phyloP scores from a whole-genome alignment of 2,888 invertebrate genomes.

The Pandemis heparana region DNA sequence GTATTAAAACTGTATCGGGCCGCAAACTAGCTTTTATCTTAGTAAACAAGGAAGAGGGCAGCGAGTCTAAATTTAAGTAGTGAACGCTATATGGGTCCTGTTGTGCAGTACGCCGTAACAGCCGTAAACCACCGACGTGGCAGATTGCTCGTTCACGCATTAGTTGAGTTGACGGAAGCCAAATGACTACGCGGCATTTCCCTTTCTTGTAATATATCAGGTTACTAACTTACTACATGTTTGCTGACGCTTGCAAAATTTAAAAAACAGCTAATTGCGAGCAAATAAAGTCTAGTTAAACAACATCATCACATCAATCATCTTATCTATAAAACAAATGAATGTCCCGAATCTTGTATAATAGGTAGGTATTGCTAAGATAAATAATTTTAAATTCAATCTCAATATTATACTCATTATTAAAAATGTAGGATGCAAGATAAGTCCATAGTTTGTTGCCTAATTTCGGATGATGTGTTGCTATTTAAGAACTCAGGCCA shows the following conservation, averaged over 20 bases:
- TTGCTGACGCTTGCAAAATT: not conserved
- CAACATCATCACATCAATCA: not conserved
- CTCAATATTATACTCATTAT: constrained; percentile 8
- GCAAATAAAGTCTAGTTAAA: no score
- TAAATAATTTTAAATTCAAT: not conserved
- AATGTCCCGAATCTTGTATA: not conserved
- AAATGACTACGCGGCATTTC: constrained; percentile 41
- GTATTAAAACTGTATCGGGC: not conserved
- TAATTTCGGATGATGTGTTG: constrained; percentile 45
- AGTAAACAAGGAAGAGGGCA: constrained; percentile 33
- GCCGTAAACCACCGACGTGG: constrained; percentile 51
- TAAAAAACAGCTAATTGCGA: not conserved
- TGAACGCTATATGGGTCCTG: constrained; percentile 38
- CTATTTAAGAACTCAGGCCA: constrained; percentile 64
- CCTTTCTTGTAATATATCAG: constrained; percentile 18
- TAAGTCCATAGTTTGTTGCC: constrained; percentile 33
- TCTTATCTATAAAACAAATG: no score
- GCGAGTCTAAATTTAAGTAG: constrained; percentile 31
- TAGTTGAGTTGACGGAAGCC: constrained; percentile 48
- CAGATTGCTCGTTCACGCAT: constrained; percentile 49
- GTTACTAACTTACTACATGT: constrained; percentile 5
- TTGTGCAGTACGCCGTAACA: constrained; percentile 40
- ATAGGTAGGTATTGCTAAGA: not conserved
- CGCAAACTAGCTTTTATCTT: not conserved
- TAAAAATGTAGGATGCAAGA: constrained; percentile 30